Conservation (phyloP, 2,113 vertebrate genomes). For the Bucco capensis region DNA sequence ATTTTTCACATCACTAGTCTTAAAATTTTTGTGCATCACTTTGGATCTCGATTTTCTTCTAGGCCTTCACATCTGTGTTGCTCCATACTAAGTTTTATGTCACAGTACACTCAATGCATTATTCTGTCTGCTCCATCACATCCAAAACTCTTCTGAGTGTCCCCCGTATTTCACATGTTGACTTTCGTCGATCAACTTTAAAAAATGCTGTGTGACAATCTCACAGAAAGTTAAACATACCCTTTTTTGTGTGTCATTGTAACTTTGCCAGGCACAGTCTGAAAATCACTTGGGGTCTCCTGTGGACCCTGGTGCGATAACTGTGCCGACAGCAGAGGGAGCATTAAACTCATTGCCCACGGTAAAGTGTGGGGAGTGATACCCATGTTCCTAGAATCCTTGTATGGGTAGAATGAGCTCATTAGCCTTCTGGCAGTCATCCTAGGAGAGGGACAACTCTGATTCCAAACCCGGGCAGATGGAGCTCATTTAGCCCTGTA, state of each 20-base stretch:
- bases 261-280: too few species aligned
- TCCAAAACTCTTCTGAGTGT: background rate
- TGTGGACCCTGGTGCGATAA: too few species aligned
- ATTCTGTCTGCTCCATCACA: background rate
- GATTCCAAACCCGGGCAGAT: too few species aligned
- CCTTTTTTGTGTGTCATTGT: background rate
- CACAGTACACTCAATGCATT: background rate
- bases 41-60: background rate
- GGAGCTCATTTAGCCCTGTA: too few species aligned
- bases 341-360: too few species aligned
- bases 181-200: background rate
- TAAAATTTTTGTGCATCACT: background rate
- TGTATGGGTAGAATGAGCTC: too few species aligned
- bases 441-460: too few species aligned
- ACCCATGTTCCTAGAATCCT: too few species aligned
- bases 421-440: too few species aligned
- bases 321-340: too few species aligned
- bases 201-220: background rate
- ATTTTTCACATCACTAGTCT: background rate
- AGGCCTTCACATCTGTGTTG: background rate
- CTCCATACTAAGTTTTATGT: background rate
- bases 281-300: too few species aligned
- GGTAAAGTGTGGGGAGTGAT: too few species aligned
- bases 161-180: background rate
- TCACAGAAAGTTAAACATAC: background rate